Base-by-base conservation (phyloP, 2,888 invertebrate genomes). In the Cremastobaeus sp. region DNA sequence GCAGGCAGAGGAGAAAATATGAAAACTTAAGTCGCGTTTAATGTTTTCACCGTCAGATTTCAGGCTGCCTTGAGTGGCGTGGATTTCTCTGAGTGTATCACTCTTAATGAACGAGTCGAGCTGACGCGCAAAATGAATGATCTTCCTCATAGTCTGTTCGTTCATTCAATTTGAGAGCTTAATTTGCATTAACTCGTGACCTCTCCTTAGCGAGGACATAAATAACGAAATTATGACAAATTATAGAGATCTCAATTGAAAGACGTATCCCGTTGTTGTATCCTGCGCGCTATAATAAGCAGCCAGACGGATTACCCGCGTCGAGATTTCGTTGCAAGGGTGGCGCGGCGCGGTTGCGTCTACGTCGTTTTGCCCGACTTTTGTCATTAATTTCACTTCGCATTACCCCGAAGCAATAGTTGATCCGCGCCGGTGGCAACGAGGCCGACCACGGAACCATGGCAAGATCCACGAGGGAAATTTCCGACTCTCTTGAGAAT, bases 321-420 rank as follows among this genome's bases (percentile, higher is more conserved):
- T 74, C 76, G 76, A 79, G 81, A 79, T 78, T 82, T 80, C 79
- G 77, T 80, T 79, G 73, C 75, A 66, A 62, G 71, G 74, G 74
- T n/a, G 39, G 34, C 2, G 34, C 12, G 5, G 14, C 5, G 18
- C 41, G 21, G 37, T 20, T 20, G 30, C 15, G 45, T 25, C 73
- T 66, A 52, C 73, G 72, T 71, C 71, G 70, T 76, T 75, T 45
- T 37, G 30, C 76, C 77, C 79, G 78, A 82, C 79, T 80, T 68
- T 73, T 73, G 68, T 81, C 79, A 82, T 83, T 83, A 83, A 83
- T 83, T 81, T 83, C 80, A 77, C 80, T 80, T 79, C 77, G 77
- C 77, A 77, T 81, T 80, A 79, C 77, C 77, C 78, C 69, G 72
- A 68, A 72, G 77, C 77, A 80, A 81, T 75, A 71, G 77, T 76